phyloP scores from a whole-genome alignment of 2,888 invertebrate species.

The Limnephilus rhombicus region DNA sequence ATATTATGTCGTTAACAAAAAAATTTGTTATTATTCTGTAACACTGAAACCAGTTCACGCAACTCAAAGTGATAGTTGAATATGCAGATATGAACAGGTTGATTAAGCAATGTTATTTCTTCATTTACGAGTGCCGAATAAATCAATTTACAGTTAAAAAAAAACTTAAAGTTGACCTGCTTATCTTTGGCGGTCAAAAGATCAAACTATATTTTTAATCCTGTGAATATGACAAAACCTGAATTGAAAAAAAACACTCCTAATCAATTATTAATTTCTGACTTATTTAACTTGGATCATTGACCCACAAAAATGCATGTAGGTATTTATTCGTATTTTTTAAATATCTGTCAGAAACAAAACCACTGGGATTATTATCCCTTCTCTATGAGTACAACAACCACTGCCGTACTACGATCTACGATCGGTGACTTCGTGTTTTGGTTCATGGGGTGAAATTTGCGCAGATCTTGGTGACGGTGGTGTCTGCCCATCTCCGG shows the following conservation, averaged over 20 bases:
- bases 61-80: not conserved
- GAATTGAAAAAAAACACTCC: not conserved
- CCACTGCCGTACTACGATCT: no score
- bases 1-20: no score
- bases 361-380: not conserved
- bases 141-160: not conserved
- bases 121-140: not conserved
- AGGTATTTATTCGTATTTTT: not conserved
- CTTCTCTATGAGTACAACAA: no score
- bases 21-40: not conserved
- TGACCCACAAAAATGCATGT: no score
- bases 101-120: not conserved
- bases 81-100: not conserved
- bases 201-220: not conserved
- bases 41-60: not conserved
- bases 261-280: not conserved
- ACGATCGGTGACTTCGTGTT: no score
- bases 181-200: not conserved
- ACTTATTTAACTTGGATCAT: no score
- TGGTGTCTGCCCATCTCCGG: no score
- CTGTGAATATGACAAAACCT: not conserved
- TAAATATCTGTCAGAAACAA: not conserved
- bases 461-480: no score
- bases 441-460: no score
- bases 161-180: not conserved